Percentiles rank a stretch among this genome's conserved stretches.
Conservation (phyloP, 2,888 invertebrate genomes). For the Holacanthella duospinosa region DNA sequence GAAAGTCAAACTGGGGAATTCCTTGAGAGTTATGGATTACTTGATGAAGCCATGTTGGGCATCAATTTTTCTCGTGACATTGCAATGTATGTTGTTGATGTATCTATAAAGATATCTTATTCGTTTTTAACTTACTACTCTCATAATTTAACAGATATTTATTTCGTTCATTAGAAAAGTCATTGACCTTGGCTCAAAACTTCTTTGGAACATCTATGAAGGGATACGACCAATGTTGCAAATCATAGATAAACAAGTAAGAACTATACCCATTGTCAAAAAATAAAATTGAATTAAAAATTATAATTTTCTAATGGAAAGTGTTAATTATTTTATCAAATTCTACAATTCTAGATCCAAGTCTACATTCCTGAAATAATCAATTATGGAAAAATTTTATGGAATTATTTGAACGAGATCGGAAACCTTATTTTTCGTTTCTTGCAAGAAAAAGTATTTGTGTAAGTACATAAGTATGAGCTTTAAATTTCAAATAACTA, state of each 20-base stretch:
- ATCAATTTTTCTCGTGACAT: conserved; percentile 13
- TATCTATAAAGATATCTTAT: background rate
- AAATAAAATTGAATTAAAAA: no score
- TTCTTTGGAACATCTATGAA: conserved; percentile 36
- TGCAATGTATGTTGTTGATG: conserved; percentile 21
- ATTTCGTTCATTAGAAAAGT: conserved; percentile 14
- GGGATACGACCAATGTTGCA: conserved; percentile 38
- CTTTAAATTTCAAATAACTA: background rate
- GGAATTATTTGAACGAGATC: conserved; percentile 15
- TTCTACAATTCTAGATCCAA: conserved; percentile 29
- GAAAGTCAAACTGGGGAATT: conserved; percentile 36
- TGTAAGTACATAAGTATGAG: conserved; percentile 23
- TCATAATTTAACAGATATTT: background rate
- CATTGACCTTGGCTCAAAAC: conserved; percentile 24
- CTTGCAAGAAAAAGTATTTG: conserved; percentile 33
- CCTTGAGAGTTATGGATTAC: conserved; percentile 29
- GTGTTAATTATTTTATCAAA: conserved; percentile 1
- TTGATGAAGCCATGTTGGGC: conserved; percentile 28
- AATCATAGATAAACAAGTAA: conserved; percentile 32
- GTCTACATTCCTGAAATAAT: conserved; percentile 36
- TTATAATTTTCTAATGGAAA: background rate
- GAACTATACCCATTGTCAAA: no score
- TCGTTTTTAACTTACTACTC: background rate
- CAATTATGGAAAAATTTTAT: conserved; percentile 19
- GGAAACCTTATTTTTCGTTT: conserved; percentile 16